Conservation (phyloP, 2,888 invertebrate genomes). For the Phortica okadai region DNA sequence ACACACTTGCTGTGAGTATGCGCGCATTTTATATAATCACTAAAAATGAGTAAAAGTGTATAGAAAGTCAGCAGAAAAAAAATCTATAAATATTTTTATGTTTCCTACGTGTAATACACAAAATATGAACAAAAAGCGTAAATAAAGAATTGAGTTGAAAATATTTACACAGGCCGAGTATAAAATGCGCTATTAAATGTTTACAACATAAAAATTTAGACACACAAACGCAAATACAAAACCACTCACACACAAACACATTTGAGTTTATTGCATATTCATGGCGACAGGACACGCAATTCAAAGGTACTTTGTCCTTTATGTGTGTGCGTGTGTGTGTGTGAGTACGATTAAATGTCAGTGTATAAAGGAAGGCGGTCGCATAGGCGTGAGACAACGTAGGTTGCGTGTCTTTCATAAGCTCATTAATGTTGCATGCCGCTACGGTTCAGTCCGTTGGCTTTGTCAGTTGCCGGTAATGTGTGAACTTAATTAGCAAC, state of each 20-base stretch:
- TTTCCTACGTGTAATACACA: constrained; percentile 52
- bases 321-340: not conserved
- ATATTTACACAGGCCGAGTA: not conserved
- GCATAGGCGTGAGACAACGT: not conserved
- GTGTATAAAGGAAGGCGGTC: not conserved
- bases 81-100: constrained; percentile 53
- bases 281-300: constrained; percentile 26
- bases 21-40: constrained; percentile 52
- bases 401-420: constrained; percentile 4
- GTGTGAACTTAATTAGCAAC: constrained; percentile 32
- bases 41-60: constrained; percentile 40
- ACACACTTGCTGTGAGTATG: constrained; percentile 43
- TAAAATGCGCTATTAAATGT: constrained; percentile 5
- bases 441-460: not conserved
- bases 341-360: not conserved
- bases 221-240: not conserved
- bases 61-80: constrained; percentile 17
- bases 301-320: constrained; percentile 9
- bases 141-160: not conserved
- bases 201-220: constrained; percentile 4
- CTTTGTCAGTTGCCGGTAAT: constrained; percentile 4
- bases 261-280: constrained; percentile 27
- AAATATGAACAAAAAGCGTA: constrained; percentile 11
- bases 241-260: not conserved
- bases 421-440: constrained; percentile 16